phyloP scores from a whole-genome alignment of 2,888 invertebrate genomes.

The Trimorus sp. region DNA sequence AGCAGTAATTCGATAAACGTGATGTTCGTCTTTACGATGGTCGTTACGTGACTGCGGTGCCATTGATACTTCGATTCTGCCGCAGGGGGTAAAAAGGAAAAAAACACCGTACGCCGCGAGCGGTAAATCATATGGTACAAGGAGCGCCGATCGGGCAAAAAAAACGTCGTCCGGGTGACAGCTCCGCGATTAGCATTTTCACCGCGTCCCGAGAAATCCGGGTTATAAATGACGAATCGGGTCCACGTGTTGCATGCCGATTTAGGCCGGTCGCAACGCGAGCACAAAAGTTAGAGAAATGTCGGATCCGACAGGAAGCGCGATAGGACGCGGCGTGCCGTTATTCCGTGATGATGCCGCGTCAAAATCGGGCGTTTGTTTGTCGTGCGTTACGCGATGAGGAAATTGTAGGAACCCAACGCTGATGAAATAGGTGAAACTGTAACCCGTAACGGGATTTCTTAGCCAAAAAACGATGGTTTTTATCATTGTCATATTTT shows the following conservation, averaged over 20 bases:
- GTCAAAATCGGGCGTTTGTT: constrained; percentile 18
- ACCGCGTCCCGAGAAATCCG: no score
- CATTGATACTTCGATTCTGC: background rate
- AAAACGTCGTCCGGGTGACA: no score
- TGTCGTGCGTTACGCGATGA: background rate
- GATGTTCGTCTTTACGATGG: constrained; percentile 4
- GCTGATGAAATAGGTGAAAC: constrained; percentile 31
- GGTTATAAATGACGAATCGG: constrained; percentile 26
- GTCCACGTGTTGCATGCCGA: constrained; percentile 29
- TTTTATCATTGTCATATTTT: background rate
- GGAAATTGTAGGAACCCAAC: constrained; percentile 19
- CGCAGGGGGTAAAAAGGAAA: no score
- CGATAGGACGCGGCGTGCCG: background rate
- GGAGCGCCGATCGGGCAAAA: no score
- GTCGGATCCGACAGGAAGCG: background rate
- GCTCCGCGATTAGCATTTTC: no score
- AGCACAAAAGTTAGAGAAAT: constrained; percentile 25
- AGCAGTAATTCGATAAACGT: no score
- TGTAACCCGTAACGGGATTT: constrained; percentile 36
- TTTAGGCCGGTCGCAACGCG: constrained; percentile 31
- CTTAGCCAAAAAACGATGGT: background rate
- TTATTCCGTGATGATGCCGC: constrained; percentile 7
- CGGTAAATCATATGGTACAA: no score
- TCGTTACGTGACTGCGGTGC: background rate
- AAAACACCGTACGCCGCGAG: no score